Base-by-base conservation (phyloP, 2,888 invertebrate genomes). In the Dryadula phaetusa region DNA sequence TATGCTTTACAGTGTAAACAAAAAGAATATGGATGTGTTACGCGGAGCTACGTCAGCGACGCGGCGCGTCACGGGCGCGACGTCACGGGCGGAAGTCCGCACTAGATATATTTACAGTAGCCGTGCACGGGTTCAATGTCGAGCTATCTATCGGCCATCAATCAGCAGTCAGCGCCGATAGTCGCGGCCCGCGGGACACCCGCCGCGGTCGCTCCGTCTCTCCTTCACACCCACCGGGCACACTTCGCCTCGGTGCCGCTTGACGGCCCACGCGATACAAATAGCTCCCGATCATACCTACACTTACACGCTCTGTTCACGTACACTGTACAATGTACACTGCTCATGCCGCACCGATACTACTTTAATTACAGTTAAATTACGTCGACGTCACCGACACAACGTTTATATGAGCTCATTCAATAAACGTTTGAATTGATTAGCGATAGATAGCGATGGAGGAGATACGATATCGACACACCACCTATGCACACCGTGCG, bases 1-100 rank as follows among this genome's bases (percentile, higher is more conserved):
- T 88, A 84, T 83, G 81, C 86, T 91, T 90, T 89, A 89, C 88
- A 87, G 86, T 88, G 88, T 90, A 91, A 91, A 91, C 92, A 90
- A 85, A 86, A 88, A 87, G 84, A 84, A 85, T 85, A 85, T 83
- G 86, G 84, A 86, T 82, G 79, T 80, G 83, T 86, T 86, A 87
- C 88, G 90, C 85, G 76, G 76, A 79, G 78, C 75, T 82, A 85
- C 87, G 88, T 87, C 88, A 87, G 79, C 73, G 76, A 71, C 28
- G 25, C 87, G 52, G 28, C 76, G 82, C 87, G 88, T 86, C 87
- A 86, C 83, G 76, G 82, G 81, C 76, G 75, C 82, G 80, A 88
- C 91, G 91, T 90, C 91, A 91, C 88, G 79, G 81, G 76, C 89
- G 90, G 92, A 91, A 88, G 90, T 89, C 85, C 87, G 86, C 82